These are phyloP conservation scores for Seriola aureovittata DNA, from an alignment of 2,113 vertebrate genomes.

Conservation along the genomic window DNA sequence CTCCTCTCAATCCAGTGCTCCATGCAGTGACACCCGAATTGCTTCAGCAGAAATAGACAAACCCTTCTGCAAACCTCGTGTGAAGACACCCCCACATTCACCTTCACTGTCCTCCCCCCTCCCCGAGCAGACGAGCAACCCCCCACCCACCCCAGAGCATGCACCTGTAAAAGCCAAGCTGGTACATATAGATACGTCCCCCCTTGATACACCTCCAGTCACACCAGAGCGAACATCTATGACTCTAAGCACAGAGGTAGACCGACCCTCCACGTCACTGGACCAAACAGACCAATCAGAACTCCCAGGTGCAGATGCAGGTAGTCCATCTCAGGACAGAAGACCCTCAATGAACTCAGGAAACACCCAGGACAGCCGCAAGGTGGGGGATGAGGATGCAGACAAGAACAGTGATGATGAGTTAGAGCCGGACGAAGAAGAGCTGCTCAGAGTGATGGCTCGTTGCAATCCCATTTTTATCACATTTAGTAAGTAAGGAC, in stretches of 20 bases:
- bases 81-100: constrained; percentile 53
- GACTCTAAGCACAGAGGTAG: constrained; percentile 22
- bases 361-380: constrained; percentile 5
- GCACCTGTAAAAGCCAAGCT: constrained; percentile 53
- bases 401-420: constrained; percentile 60
- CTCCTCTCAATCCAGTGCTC: constrained; percentile 50
- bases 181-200: constrained; percentile 51
- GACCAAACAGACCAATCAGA: constrained; percentile 48
- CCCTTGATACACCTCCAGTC: constrained; percentile 39
- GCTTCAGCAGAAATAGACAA: constrained; percentile 67
- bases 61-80: constrained; percentile 42
- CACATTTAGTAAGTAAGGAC: constrained; percentile 67
- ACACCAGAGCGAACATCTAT: constrained; percentile 3
- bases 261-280: constrained; percentile 63
- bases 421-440: constrained; percentile 71
- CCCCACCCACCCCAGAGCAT: constrained; percentile 55
- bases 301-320: background rate
- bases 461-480: constrained; percentile 71
- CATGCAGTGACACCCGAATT: constrained; percentile 35
- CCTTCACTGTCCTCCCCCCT: constrained; percentile 34
- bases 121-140: constrained; percentile 21
- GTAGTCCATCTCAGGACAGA: constrained; percentile 18
- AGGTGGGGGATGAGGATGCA: constrained; percentile 13
- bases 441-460: constrained; percentile 70
- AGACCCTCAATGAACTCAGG: constrained; percentile 27